phyloP scores from a whole-genome alignment of 2,888 invertebrate species.

The Chouioia cunea region DNA sequence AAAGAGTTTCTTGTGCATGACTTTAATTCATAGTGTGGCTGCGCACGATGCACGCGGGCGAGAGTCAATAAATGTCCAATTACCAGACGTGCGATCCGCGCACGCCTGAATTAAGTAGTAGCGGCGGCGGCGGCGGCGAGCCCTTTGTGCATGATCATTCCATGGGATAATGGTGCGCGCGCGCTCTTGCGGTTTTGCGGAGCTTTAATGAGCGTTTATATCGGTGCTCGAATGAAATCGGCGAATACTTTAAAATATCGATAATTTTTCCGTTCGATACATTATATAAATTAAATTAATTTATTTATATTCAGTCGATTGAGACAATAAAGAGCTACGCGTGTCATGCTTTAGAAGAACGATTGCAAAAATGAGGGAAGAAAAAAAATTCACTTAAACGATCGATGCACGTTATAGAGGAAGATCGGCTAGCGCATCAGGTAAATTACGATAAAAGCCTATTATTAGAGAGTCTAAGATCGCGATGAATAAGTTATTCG shows the following conservation, averaged over 20 bases:
- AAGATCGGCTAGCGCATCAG: too few species aligned
- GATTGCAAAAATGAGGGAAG: background rate
- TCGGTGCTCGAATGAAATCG: background rate
- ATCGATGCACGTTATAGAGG: background rate
- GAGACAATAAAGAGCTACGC: too few species aligned
- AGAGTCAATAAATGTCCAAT: slow-evolving; percentile 46
- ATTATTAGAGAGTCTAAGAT: slow-evolving; percentile 29
- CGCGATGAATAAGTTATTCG: slow-evolving; percentile 36
- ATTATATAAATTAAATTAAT: too few species aligned
- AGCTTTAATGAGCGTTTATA: background rate
- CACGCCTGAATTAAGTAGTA: background rate
- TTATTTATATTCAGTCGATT: too few species aligned
- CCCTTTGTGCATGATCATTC: too few species aligned
- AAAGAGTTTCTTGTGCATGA: background rate
- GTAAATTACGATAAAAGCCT: slow-evolving; percentile 33
- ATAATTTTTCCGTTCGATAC: too few species aligned
- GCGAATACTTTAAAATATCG: too few species aligned
- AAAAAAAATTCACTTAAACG: background rate
- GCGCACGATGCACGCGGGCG: slow-evolving; percentile 12
- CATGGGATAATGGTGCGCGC: background rate
- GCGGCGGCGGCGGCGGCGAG: too few species aligned
- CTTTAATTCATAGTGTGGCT: slow-evolving; percentile 36
- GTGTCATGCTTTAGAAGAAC: too few species aligned
- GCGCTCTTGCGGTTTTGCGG: background rate
- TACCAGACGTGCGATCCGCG: slow-evolving; percentile 9